Percentiles rank a stretch among this genome's conserved stretches.
These are phyloP conservation scores for Natrix natrix DNA, from an alignment of 2,797 vertebrate genomes.

Conservation along the genomic window DNA sequence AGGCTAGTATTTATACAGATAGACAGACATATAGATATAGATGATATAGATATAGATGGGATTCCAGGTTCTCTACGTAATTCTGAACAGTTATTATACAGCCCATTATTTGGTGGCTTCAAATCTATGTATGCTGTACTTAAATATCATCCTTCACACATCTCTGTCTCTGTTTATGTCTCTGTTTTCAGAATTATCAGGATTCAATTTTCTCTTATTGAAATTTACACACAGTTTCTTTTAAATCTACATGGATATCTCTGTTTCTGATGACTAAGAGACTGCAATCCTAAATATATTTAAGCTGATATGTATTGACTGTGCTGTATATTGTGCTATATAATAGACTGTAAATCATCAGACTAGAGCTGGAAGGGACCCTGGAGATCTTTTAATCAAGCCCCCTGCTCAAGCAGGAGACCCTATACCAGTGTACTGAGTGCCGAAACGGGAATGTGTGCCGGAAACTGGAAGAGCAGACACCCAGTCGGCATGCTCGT, in stretches of 20 bases:
- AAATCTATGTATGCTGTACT: background rate
- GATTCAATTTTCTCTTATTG: background rate
- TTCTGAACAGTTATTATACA: background rate
- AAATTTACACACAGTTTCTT: background rate
- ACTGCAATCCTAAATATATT: background rate
- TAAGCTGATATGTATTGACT: background rate
- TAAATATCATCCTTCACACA: background rate
- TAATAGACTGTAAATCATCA: background rate
- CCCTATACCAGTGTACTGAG: no score
- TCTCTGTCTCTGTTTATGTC: background rate
- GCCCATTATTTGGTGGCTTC: background rate
- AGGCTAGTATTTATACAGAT: background rate
- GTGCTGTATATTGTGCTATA: background rate
- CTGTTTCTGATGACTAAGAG: background rate
- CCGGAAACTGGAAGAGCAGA: no score
- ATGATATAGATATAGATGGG: no score
- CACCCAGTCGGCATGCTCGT: accelerated
- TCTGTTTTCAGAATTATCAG: background rate
- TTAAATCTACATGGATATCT: background rate
- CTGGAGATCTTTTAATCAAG: no score
- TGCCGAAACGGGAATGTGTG: no score
- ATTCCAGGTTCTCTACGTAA: background rate
- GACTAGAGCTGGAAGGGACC: no score
- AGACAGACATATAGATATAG: no score
- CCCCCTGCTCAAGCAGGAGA: no score